Conservation (phyloP, 1,140 invertebrate species). For the Drosophila bifasciata region DNA sequence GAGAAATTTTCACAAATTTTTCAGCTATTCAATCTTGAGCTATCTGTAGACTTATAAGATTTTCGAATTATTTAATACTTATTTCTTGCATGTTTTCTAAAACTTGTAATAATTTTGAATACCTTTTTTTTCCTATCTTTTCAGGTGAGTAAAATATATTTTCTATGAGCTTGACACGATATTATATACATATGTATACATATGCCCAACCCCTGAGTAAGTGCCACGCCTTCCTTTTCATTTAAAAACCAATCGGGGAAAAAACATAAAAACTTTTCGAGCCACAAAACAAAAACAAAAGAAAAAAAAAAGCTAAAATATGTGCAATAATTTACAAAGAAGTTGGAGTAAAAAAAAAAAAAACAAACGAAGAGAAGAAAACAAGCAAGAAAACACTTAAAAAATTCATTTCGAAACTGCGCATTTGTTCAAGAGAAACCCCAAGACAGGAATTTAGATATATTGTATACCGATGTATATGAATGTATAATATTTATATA, state of each 20-base stretch:
- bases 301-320: constrained; percentile 3
- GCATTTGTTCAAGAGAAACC: constrained; percentile 36
- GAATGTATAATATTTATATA: constrained; percentile 21
- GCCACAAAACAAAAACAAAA: too few relatives aligned
- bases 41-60: too few relatives aligned
- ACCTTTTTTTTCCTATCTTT: constrained; percentile 17
- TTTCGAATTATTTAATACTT: too few relatives aligned
- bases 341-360: not conserved
- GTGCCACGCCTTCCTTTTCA: constrained; percentile 12
- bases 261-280: too few relatives aligned
- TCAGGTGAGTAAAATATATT: constrained; percentile 54
- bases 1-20: too few relatives aligned
- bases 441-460: constrained; percentile 21
- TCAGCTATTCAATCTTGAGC: too few relatives aligned
- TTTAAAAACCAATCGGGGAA: too few relatives aligned
- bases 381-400: constrained; percentile 9
- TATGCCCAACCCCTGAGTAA: constrained; percentile 29
- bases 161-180: constrained; percentile 11
- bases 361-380: constrained; percentile 8
- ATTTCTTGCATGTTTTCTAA: not conserved
- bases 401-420: constrained; percentile 50
- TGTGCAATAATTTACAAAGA: constrained; percentile 39
- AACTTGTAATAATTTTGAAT: constrained; percentile 5
- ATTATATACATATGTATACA: not conserved
- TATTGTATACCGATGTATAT: constrained; percentile 1